Evolutionary conservation across 1,140 invertebrate species (phyloP).

Genomic region (Melanaphis sacchari): DNA sequence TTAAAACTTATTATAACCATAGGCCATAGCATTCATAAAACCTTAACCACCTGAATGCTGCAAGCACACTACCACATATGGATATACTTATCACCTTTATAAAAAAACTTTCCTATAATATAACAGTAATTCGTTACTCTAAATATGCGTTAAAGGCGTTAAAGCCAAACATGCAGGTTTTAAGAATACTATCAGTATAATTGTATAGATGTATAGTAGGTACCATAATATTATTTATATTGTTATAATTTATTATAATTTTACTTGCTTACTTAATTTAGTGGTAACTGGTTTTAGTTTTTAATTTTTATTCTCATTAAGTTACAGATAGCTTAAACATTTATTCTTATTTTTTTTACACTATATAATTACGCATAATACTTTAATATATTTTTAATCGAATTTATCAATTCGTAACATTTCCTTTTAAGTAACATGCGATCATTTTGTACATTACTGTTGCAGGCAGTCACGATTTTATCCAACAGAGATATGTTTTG

Average conservation of each 20-base stretch:
- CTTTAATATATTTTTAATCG: too few relatives aligned
- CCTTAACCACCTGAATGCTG: not conserved
- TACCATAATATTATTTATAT: too few relatives aligned
- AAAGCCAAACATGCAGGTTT: not conserved
- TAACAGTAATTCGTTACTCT: not conserved
- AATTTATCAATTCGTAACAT: too few relatives aligned
- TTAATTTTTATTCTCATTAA: not conserved
- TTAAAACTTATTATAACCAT: not conserved
- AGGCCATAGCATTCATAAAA: not conserved
- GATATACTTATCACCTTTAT: not conserved
- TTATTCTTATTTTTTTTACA: too few relatives aligned
- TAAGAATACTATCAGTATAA: not conserved
- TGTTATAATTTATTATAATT: not conserved
- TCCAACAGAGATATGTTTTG: slow-evolving; percentile 79
- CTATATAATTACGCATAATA: too few relatives aligned
- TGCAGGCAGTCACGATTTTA: slow-evolving; percentile 58
- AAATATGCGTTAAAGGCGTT: not conserved
- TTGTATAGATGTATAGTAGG: too few relatives aligned
- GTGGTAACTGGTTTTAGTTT: not conserved
- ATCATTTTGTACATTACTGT: not conserved
- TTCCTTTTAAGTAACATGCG: too few relatives aligned
- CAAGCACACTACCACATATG: not conserved
- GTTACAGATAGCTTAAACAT: not conserved
- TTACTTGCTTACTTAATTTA: not conserved
- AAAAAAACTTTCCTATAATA: not conserved